Evolutionary conservation across 2,113 vertebrate species (phyloP).

Genomic region (Ictalurus furcatus): DNA sequence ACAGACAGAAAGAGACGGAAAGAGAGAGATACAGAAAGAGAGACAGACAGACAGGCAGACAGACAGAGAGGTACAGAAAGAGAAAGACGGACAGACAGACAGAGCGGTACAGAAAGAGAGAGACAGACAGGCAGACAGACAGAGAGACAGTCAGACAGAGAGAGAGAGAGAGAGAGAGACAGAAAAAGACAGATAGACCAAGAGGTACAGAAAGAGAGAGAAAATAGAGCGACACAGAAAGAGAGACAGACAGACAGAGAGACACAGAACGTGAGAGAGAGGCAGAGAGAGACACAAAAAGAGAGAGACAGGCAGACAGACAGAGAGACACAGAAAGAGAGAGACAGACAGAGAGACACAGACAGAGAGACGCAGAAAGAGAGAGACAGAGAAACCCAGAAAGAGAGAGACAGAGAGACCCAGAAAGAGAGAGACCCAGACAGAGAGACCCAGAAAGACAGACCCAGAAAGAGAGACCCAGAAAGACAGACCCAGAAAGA

Average conservation of each 20-base stretch:
- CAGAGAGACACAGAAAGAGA: background rate
- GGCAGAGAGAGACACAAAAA: constrained; percentile 54
- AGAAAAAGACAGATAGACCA: constrained; percentile 45
- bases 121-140: constrained; percentile 12
- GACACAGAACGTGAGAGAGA: constrained; percentile 5
- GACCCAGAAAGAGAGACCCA: constrained; percentile 41
- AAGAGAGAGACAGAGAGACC: background rate
- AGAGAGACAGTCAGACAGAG: constrained; percentile 61
- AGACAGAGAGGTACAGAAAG: constrained; percentile 45
- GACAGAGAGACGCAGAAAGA: constrained; percentile 61
- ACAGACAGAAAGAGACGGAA: constrained; percentile 23
- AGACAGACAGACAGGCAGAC: too few species aligned
- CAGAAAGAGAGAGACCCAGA: constrained; percentile 23
- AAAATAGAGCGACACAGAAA: constrained; percentile 57
- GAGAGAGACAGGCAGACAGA: constrained; percentile 42
- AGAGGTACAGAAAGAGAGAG: constrained; percentile 48
- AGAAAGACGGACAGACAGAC: constrained; percentile 41
- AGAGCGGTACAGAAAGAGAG: background rate
- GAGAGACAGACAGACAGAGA: background rate
- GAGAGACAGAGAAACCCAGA: constrained; percentile 54
- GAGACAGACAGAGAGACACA: constrained; percentile 49
- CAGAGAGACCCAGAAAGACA: constrained; percentile 43
- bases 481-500: too few species aligned
- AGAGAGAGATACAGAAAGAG: constrained; percentile 56
- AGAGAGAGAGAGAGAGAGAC: constrained; percentile 11